Conservation (phyloP, 53 echinoderm and acorn worm genomes). For the Paelopatides confundens region DNA sequence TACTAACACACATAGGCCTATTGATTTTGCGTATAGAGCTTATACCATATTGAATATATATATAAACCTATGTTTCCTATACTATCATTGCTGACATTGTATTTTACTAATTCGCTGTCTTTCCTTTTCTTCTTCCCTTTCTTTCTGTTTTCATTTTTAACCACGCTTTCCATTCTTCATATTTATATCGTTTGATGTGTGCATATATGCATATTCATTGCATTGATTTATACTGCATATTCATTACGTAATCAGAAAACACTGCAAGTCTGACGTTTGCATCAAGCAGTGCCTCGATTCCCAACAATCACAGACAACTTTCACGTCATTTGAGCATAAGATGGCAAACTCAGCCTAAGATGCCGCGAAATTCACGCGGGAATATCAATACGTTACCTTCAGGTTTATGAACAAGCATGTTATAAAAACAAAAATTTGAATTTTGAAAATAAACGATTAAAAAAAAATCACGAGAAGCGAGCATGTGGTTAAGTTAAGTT, state of each 20-base stretch:
- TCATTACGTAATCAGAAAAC: not conserved
- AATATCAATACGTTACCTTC: constrained; percentile 16
- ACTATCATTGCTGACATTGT: too few species aligned
- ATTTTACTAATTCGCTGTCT: not conserved
- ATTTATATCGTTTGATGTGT: constrained; percentile 34
- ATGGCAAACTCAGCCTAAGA: constrained; percentile 11
- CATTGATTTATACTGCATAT: not conserved
- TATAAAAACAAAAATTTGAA: not conserved
- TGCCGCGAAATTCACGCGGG: not conserved
- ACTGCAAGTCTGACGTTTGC: constrained; percentile 4
- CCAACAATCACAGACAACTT: not conserved
- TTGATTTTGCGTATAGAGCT: too few species aligned
- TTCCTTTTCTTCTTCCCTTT: not conserved
- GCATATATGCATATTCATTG: not conserved
- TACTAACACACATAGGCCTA: too few species aligned
- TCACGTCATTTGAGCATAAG: constrained; percentile 34
- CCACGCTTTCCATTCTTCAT: not conserved
- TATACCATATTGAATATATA: too few species aligned
- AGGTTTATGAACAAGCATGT: constrained; percentile 5
- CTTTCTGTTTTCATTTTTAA: not conserved
- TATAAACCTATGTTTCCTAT: too few species aligned
- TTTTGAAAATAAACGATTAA: too few species aligned
- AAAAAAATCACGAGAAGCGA: not conserved
- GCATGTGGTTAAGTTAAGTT: too few species aligned
- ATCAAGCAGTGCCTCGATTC: not conserved